Evolutionary conservation across 2,888 invertebrate genomes (phyloP), one percentile per base, ranked within the genome.

Genomic region (Apoda limacodes): DNA sequence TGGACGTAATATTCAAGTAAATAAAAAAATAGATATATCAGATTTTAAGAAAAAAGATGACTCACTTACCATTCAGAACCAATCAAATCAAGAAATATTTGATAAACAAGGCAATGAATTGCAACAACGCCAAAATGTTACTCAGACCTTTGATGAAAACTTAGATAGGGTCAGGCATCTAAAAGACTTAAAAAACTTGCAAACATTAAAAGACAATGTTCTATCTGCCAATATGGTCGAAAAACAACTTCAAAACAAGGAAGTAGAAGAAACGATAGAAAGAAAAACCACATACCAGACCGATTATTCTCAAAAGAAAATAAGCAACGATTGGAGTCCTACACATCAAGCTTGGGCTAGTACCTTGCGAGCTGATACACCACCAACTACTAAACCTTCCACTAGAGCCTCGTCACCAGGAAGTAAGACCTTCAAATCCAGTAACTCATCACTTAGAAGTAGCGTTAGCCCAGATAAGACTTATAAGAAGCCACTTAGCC

Each of bases 271-370:
- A 39, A 41, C 51, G 10, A 34, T 61, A 1, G 62, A 72, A 29
- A 62, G 48, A 28, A 68, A 61, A 30, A 56, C 86, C 3, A 86
- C 86, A 1, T 86, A 87, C 43, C 76, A 83, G 46, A 67, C 75
- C 21, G 85, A 86, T 44, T 86, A 70, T 43, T 68, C 72, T 3
- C 82, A 75, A 27, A 84, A 81, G 42, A 76, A 74, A 44, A 82
- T 87, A 12, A 86, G 85, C 42, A 83, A 83, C 21, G 88, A 88
- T 32, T 78, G 83, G 47, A 89, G 89, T 52, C 86, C 90, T 1
- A 84, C 88, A 2, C 91, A 91, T 52, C 87, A 89, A 43, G 89
- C 89, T 1, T 91, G 90, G 78, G 90, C 88, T 0, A 84, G 88
- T 34, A 87, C 89, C 4, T 66, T 91, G 25, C 82, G 91, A 15